phyloP scores from a whole-genome alignment of 2,797 vertebrate genomes.

The Eulemur coronatus region DNA sequence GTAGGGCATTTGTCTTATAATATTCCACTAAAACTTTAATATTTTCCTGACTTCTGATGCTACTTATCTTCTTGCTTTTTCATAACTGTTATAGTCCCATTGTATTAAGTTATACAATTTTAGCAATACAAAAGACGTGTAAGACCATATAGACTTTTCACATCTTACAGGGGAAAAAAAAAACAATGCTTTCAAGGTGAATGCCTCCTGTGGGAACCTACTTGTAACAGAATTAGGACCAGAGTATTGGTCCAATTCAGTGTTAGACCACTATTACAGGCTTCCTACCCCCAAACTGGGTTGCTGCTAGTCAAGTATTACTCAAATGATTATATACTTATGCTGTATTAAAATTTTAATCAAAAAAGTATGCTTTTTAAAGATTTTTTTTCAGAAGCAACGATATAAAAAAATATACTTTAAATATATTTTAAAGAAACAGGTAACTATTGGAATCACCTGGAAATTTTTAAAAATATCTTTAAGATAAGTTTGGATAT shows the following conservation, averaged over 20 bases:
- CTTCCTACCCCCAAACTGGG: background rate
- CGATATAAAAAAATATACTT: background rate
- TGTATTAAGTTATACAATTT: background rate
- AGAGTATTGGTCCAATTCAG: background rate
- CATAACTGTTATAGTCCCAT: background rate
- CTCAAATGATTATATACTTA: background rate
- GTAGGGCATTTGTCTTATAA: background rate
- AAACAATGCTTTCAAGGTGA: background rate
- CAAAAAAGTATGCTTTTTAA: background rate
- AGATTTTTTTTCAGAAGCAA: background rate
- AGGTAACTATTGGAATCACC: background rate
- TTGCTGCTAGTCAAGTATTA: background rate
- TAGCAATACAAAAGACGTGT: background rate
- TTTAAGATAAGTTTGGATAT: background rate
- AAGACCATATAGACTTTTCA: background rate
- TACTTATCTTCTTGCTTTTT: background rate
- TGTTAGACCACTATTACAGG: background rate
- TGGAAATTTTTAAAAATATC: background rate
- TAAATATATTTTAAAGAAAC: background rate
- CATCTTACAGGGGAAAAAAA: background rate
- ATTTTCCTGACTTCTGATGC: background rate
- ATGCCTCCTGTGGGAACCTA: fast-evolving
- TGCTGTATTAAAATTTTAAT: background rate
- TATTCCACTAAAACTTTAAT: background rate
- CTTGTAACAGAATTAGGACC: background rate